Conservation (phyloP, 2,888 invertebrate species). For the Bursaphelenchus okinawaensis region DNA sequence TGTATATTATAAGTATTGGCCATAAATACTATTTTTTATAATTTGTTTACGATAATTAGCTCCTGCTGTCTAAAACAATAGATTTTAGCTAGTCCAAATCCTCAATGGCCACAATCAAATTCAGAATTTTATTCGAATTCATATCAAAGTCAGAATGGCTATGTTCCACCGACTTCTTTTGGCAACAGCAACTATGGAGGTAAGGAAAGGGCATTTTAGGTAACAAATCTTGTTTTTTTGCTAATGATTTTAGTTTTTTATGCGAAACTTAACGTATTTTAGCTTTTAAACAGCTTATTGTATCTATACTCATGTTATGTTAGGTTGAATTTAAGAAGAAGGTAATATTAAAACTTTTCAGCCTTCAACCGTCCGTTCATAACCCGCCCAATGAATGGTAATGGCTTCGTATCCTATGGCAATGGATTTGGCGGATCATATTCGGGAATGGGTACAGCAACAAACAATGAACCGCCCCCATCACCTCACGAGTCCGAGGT, state of each 20-base stretch:
- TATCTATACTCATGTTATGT: too few species aligned
- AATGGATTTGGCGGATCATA: neutral
- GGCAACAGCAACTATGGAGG: constrained; percentile 12
- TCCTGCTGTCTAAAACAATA: neutral
- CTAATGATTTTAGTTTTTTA: too few species aligned
- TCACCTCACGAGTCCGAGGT: neutral
- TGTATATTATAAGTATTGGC: too few species aligned
- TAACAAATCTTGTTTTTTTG: neutral
- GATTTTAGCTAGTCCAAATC: neutral
- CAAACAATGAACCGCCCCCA: neutral
- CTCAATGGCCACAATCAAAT: constrained; percentile 2
- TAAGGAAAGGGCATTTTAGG: neutral
- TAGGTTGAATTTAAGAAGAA: neutral
- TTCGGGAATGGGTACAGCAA: neutral
- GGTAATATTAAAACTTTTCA: neutral
- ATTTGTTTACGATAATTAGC: too few species aligned
- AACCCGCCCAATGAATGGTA: neutral
- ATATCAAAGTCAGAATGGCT: constrained; percentile 4
- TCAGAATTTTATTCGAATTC: constrained; percentile 9
- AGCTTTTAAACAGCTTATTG: too few species aligned
- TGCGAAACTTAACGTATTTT: too few species aligned
- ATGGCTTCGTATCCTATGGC: constrained; percentile 1
- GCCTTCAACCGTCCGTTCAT: constrained; percentile 14
- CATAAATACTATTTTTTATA: too few species aligned
- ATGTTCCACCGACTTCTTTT: constrained; percentile 3